Evolutionary conservation across 2,113 vertebrate species (phyloP), one percentile per base, ranked within the genome.

Genomic region (Urocitellus parryii): DNA sequence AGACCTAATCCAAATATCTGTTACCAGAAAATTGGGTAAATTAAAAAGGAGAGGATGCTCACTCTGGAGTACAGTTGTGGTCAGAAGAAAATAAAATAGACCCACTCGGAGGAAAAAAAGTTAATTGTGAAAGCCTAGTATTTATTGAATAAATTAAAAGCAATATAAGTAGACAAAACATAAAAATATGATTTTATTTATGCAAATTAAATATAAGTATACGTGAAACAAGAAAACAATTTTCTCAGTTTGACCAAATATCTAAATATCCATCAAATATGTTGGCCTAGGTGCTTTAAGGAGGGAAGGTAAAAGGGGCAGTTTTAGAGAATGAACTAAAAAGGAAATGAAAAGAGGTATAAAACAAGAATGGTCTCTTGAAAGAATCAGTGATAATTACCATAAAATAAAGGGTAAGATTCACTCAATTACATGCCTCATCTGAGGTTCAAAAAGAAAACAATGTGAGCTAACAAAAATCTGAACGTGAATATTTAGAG

Each of bases 321-420:
- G 48, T 73, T 2, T 77, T 29, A 76, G 39, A n/a, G 88, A 88
- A 86, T 56, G 14, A 95, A 84, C 73, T n/a, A 6, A 84, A 72
- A 70, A 94, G 39, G 32, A 94, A 92, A 61, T 88, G 34, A 12
- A 45, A 92, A 73, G 61, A 56, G 74, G 88, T 91, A 86, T 70
- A 48, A 92, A 65, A 74, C 18, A 92, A 93, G 1, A 56, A 73
- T 79, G 39, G 20, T 53, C 2, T 61, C 87, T 89, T 92, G 48
- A 96, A 93, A 79, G 18, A 81, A 93, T 88, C 53, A 91, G 0
- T 93, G 29, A 90, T 68, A 94, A 91, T 96, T 76, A 86, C 42
- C 17, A 88, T 81, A 81, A 53, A 96, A 97, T 88, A 89, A 94
- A 80, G 53, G 77, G n/a, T 78, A 42, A 85, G 79, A 89, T 76